A percentile compares a stretch with the other conserved stretches of the same genome.
Evolutionary conservation across 2,113 vertebrate genomes (phyloP).

Genomic region (Erythrolamprus reginae): DNA sequence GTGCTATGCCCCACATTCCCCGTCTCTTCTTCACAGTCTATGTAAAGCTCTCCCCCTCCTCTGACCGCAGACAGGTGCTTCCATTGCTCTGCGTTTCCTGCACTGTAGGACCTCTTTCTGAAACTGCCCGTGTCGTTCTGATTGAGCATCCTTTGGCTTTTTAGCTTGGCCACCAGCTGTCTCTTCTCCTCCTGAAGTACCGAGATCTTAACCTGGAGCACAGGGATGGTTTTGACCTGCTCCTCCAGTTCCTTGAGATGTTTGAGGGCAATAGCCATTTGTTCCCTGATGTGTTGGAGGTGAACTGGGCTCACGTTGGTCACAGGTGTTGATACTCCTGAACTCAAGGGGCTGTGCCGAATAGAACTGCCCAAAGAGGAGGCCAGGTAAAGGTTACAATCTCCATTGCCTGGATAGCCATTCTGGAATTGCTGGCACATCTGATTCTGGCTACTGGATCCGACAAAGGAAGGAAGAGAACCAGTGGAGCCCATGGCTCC

Average conservation of each 20-base stretch:
- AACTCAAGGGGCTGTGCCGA: constrained; percentile 93
- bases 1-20: constrained; percentile 78
- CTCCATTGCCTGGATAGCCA: constrained; percentile 79
- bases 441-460: constrained; percentile 73
- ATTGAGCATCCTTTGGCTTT: constrained; percentile 69
- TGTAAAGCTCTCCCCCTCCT: constrained; percentile 81
- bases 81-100: constrained; percentile 87
- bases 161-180: constrained; percentile 84
- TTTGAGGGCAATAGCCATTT: constrained; percentile 92
- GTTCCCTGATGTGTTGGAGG: constrained; percentile 93
- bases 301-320: constrained; percentile 91
- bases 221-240: constrained; percentile 91
- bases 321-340: constrained; percentile 87
- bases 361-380: constrained; percentile 88
- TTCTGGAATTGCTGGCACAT: constrained; percentile 75
- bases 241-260: constrained; percentile 92
- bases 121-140: constrained; percentile 65
- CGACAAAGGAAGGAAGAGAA: constrained; percentile 85
- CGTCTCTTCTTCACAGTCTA: constrained; percentile 78
- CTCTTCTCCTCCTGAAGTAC: constrained; percentile 95
- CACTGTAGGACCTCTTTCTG: constrained; percentile 90
- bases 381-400: constrained; percentile 73
- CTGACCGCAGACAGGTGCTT: constrained; percentile 70
- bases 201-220: constrained; percentile 94
- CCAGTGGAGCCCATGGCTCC: constrained; percentile 88